These are phyloP conservation scores for Xerus inauris DNA, from an alignment of 2,113 vertebrate species.

Conservation along the genomic window DNA sequence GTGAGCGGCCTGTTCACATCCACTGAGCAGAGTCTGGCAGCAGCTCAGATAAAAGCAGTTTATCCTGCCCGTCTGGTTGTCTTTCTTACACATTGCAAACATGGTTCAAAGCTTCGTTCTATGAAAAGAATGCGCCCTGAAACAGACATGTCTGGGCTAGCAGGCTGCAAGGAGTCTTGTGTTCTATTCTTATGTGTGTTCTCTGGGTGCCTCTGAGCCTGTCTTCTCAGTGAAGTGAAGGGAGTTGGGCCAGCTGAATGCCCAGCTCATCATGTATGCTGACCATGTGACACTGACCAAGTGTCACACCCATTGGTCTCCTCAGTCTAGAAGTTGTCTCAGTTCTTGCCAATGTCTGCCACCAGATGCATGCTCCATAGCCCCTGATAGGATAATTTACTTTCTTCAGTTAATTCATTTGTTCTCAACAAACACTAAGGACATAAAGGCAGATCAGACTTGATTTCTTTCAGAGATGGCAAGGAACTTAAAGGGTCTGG, in stretches of 20 bases:
- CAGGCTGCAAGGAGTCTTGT: neutral
- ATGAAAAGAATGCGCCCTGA: neutral
- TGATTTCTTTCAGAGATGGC: neutral
- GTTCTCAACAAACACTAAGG: neutral
- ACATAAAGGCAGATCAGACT: neutral
- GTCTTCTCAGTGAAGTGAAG: neutral
- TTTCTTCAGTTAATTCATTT: neutral
- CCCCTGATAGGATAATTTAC: neutral
- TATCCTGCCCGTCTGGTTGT: conserved; percentile 32
- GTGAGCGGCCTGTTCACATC: neutral
- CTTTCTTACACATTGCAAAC: neutral
- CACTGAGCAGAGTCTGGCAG: neutral
- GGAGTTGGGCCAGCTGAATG: neutral
- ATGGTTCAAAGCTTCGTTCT: neutral
- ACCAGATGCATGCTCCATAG: neutral
- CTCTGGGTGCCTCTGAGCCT: neutral
- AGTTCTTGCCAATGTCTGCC: neutral
- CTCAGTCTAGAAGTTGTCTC: neutral
- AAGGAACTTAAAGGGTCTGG: neutral
- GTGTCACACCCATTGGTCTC: neutral
- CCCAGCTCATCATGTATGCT: neutral
- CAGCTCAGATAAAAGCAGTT: neutral
- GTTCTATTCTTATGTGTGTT: neutral
- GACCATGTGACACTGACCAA: neutral
- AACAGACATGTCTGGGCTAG: neutral